phyloP scores from a whole-genome alignment of 1,140 invertebrate genomes.

The Kradibia gibbosae region DNA sequence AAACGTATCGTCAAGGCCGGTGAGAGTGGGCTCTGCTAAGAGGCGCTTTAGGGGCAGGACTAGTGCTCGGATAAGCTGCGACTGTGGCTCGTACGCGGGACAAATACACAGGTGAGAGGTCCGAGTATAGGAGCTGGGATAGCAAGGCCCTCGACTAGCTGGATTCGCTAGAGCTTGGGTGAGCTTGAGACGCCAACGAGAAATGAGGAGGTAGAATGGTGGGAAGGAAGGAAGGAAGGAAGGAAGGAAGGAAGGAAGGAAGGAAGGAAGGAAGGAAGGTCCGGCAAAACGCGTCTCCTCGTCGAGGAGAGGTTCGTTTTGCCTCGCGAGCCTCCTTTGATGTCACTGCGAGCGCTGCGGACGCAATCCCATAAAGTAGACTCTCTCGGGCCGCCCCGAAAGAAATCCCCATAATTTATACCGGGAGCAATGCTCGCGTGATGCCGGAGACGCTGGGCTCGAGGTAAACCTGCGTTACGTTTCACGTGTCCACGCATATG shows the following conservation, averaged over 20 bases:
- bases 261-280: constrained; percentile 37
- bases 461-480: constrained; percentile 35
- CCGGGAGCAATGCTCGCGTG: constrained; percentile 69
- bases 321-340: constrained; percentile 64
- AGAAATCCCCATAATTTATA: constrained; percentile 72
- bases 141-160: too few species aligned
- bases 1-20: too few species aligned
- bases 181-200: not conserved
- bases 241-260: not conserved
- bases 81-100: too few species aligned
- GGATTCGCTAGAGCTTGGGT: too few species aligned
- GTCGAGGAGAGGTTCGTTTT: constrained; percentile 32
- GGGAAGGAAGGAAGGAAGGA: not conserved
- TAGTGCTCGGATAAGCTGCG: too few species aligned
- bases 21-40: too few species aligned
- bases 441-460: constrained; percentile 49
- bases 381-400: constrained; percentile 58
- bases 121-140: too few species aligned
- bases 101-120: too few species aligned
- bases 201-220: not conserved
- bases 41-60: too few species aligned
- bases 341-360: constrained; percentile 66
- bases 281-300: constrained; percentile 3
- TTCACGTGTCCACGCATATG: constrained; percentile 47
- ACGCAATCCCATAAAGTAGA: constrained; percentile 61